Evolutionary conservation across 2,888 invertebrate genomes (phyloP).

Genomic region (Archips xylosteana): DNA sequence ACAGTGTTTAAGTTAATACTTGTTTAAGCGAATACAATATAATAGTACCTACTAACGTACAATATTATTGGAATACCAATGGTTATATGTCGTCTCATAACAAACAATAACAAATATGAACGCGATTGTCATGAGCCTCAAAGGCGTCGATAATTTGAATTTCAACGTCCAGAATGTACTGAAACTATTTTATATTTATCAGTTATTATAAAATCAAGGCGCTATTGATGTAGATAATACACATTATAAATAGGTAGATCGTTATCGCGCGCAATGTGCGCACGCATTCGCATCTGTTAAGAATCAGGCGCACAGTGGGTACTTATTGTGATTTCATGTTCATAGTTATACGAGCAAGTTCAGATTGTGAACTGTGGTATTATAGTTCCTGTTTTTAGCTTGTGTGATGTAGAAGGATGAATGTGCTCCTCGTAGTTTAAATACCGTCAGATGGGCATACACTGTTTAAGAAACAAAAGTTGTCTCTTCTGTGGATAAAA

Average conservation of each 20-base stretch:
- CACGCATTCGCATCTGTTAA: constrained; percentile 38
- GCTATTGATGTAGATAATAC: background rate
- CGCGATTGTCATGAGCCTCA: too few species aligned
- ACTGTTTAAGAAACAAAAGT: too few species aligned
- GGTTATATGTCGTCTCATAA: too few species aligned
- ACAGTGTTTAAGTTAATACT: too few species aligned
- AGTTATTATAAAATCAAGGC: background rate
- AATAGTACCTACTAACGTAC: too few species aligned
- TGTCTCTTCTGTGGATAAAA: too few species aligned
- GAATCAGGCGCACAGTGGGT: constrained; percentile 29
- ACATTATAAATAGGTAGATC: constrained; percentile 3
- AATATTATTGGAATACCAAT: too few species aligned
- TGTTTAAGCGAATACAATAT: too few species aligned
- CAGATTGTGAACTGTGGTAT: background rate
- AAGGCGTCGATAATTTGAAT: background rate
- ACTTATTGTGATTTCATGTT: constrained; percentile 31
- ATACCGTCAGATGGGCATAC: too few species aligned
- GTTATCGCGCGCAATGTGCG: constrained; percentile 19
- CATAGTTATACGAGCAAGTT: background rate
- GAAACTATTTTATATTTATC: background rate
- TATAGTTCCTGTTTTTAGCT: background rate
- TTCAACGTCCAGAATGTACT: background rate
- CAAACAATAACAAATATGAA: too few species aligned
- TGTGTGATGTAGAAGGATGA: too few species aligned
- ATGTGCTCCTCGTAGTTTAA: background rate